Base-by-base conservation (phyloP, 2,113 vertebrate species). In the Pithys albifrons region DNA sequence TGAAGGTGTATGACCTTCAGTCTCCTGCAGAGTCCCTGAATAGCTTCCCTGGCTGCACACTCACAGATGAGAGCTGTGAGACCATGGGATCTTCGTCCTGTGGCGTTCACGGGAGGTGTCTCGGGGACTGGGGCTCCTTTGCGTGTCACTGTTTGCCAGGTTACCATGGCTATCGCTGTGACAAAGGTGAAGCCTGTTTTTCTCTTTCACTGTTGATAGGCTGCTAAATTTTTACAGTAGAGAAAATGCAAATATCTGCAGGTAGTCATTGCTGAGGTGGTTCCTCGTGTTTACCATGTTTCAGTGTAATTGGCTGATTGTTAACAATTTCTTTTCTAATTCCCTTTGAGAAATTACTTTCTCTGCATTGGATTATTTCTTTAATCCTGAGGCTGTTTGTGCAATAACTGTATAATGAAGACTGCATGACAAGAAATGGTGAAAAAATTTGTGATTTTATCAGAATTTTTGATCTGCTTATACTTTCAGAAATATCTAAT, bases 121-220 rank as follows among this genome's bases (percentile, higher is more conserved):
- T 98, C 12, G 98, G 98, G 35, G 98, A 99, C 80, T 98, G 98
- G 98, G 98, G 97, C 81, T 98, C 98, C 2, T 98, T 99, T 91
- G 98, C 98, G 43, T 99, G 99, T 96, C 98, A 98, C 73, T 99
- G 99, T 69, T 86, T 98, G 75, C 97, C 98, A 0, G 98, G 98
- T n/a, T 98, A 98, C 96, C 96, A 97, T 1, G 98, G 98, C 31
- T 97, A 98, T 73, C 98, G 98, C 28, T 99, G 99, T 92, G 98
- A 99, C 35, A 97, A 98, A 96, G 99, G 99, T 99, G 97, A 93
- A 14, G 51, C 29, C 37, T 88, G 15, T 10, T 82, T 65, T 67
- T 70, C 84, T 89, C 6, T 43, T 66, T 7, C 6, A 0, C 35
- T 66, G 14, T 15, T 51, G 35, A 31, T 62, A 55, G 70, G 35